These are phyloP conservation scores for Tetrao urogallus DNA, from an alignment of 2,113 vertebrate species.

Conservation along the genomic window DNA sequence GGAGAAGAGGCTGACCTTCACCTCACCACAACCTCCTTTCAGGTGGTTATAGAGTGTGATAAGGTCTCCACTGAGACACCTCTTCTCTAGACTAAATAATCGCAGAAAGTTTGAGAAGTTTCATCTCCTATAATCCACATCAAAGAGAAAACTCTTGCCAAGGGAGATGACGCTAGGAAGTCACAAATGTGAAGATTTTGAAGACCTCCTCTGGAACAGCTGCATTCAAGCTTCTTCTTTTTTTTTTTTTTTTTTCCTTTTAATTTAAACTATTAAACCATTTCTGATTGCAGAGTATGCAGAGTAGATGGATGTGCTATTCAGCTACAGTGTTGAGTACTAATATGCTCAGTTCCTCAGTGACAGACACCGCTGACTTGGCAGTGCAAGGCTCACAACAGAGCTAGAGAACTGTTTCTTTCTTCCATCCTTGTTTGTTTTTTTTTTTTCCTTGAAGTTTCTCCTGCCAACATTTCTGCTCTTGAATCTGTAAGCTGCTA, in stretches of 20 bases:
- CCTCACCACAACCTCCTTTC: too few relatives aligned
- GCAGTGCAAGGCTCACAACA: not conserved
- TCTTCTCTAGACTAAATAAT: too few relatives aligned
- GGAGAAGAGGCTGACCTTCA: too few relatives aligned
- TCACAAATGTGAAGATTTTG: not conserved
- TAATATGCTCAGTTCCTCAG: not conserved
- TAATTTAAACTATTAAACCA: not conserved
- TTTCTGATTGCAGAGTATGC: not conserved
- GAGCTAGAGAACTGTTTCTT: not conserved
- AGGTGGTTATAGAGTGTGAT: too few relatives aligned
- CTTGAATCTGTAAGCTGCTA: not conserved
- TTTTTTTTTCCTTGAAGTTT: not conserved
- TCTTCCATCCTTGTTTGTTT: fast-evolving
- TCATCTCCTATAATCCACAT: not conserved
- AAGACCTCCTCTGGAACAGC: not conserved
- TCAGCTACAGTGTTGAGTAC: not conserved
- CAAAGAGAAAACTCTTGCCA: not conserved
- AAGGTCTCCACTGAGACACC: too few relatives aligned
- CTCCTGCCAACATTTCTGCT: not conserved
- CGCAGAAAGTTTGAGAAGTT: not conserved
- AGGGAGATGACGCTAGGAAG: not conserved
- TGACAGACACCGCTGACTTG: not conserved
- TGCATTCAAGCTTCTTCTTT: not conserved
- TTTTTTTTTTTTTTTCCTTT: too few relatives aligned
- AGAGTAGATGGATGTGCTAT: not conserved